These are phyloP conservation scores for Drosophila subpulchrella DNA, from an alignment of 1,140 invertebrate genomes.

Conservation along the genomic window DNA sequence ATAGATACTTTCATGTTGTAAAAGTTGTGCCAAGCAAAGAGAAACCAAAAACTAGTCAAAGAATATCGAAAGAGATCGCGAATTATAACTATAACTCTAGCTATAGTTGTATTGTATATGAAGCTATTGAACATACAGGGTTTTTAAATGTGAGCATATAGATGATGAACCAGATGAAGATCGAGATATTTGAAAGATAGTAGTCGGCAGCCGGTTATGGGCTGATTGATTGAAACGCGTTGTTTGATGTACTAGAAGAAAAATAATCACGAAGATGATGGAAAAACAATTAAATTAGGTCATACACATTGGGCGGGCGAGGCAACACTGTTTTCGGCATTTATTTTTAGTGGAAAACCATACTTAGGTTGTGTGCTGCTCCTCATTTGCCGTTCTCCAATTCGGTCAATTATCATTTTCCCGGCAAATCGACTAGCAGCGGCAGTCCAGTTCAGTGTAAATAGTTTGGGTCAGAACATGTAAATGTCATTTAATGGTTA, in stretches of 20 bases:
- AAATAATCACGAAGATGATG: conserved; percentile 16
- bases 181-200: conserved; percentile 1
- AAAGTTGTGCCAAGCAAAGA: conserved; percentile 77
- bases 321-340: conserved; percentile 27
- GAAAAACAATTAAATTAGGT: conserved; percentile 48
- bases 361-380: conserved; percentile 75
- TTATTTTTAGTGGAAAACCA: conserved; percentile 45
- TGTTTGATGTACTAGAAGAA: conserved; percentile 43
- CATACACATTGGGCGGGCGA: conserved; percentile 22
- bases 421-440: conserved; percentile 54
- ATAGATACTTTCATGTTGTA: conserved; percentile 73
- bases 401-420: conserved; percentile 78
- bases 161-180: conserved; percentile 31
- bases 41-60: conserved; percentile 49
- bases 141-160: conserved; percentile 82
- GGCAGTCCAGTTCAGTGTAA: conserved; percentile 72
- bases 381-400: conserved; percentile 65
- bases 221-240: conserved; percentile 54
- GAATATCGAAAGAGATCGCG: conserved; percentile 35
- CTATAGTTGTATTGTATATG: conserved; percentile 69
- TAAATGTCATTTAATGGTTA: conserved; percentile 65
- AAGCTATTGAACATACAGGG: conserved; percentile 81
- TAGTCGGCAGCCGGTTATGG: conserved; percentile 23
- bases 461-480: conserved; percentile 57
- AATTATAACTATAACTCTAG: conserved; percentile 50